Base-by-base conservation (phyloP, 2,797 vertebrate species). In the Orestias chungarensis region DNA sequence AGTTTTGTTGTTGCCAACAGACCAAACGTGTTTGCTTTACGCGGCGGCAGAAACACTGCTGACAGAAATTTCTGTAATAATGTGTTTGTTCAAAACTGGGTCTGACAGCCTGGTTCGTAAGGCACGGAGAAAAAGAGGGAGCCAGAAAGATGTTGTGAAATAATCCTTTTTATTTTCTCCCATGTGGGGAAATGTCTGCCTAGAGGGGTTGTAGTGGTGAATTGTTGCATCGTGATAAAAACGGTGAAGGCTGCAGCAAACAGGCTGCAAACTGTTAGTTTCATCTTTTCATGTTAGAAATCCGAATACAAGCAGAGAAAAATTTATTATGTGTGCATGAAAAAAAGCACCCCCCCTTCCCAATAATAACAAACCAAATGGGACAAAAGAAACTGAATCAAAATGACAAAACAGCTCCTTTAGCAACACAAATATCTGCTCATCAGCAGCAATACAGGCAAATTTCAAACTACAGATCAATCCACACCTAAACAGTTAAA, bases 271-370 rank as follows among this genome's bases (percentile, higher is more conserved):
- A 94, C 91, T 91, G 94, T 96, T 96, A 94, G 93, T 94, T 92
- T 86, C 91, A 86, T 85, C 90, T 89, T 90, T 93, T 94, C 94
- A 95, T 93, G 50, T 55, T 31, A 55, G 54, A 55, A 31, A 33
- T 31, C 29, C 20, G 18, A 57, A 57, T 33, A 57, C 54, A 33
- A 33, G 54, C 7, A 93, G 86, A 76, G 74, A 92, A 90, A 93
- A 96, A 96, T 95, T 95, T 95, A 96, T 96, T 95, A 95, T 89
- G 93, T 90, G 92, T 87, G 93, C n/a, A 50, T 55, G 40, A 54
- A 1, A 18, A 54, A n/a, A 31, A 54, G n/a, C n/a, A n/a, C n/a
- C n/a, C n/a, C n/a, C n/a, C n/a, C n/a, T n/a, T n/a, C n/a, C n/a
- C 6, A 4, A 59, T 49, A 33, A 29, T 92, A 43, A 20, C 86